Conservation (phyloP, 23 tunicate species). For the Ascidia mentula region DNA sequence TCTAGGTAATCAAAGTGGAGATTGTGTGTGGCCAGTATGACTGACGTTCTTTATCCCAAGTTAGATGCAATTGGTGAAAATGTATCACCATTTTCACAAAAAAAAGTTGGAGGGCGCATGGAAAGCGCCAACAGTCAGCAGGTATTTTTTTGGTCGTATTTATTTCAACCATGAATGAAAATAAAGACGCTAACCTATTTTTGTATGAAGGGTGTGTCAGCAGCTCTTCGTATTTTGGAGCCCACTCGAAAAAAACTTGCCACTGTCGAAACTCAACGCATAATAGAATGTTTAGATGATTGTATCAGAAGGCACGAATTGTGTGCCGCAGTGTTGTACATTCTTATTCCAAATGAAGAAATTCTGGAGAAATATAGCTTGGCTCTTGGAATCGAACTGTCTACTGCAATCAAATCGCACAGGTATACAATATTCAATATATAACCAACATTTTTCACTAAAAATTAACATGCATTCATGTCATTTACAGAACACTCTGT, state of each 20-base stretch:
- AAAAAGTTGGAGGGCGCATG: conserved; percentile 29
- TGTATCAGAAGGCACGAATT: conserved; percentile 73
- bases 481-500: conserved; percentile 17
- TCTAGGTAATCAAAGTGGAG: no score
- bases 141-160: conserved; percentile 15
- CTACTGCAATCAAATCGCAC: conserved; percentile 55
- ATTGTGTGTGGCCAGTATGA: background rate
- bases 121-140: conserved; percentile 64
- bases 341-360: conserved; percentile 44
- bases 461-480: no score
- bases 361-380: conserved; percentile 57
- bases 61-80: conserved; percentile 8
- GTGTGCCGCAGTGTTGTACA: conserved; percentile 34
- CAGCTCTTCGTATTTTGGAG: conserved; percentile 79
- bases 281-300: conserved; percentile 84
- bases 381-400: conserved; percentile 60
- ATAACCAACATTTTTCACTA: background rate
- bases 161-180: no score
- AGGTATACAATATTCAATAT: conserved; percentile 16
- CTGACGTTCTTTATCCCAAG: background rate
- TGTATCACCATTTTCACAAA: conserved; percentile 37
- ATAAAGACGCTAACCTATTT: background rate
- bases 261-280: conserved; percentile 87
- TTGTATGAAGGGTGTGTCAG: conserved; percentile 34
- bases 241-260: conserved; percentile 87